phyloP scores from a whole-genome alignment of 2,113 vertebrate species.

The Tupaia chinensis region DNA sequence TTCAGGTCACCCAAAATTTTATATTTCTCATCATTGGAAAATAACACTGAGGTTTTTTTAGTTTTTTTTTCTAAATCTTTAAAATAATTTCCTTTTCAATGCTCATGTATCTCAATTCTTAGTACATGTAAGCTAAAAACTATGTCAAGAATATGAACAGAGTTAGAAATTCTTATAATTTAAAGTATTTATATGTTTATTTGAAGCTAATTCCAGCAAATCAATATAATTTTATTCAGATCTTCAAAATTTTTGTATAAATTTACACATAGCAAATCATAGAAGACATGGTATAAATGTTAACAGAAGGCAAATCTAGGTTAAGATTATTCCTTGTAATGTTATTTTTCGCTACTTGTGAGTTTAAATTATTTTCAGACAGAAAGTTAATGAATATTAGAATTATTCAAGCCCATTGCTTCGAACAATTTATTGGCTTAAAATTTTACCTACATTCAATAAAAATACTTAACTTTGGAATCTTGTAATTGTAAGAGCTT shows the following conservation, averaged over 20 bases:
- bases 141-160: background rate
- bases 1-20: background rate
- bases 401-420: background rate
- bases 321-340: background rate
- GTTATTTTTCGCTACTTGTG: background rate
- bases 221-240: background rate
- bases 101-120: background rate
- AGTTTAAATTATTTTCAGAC: background rate
- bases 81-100: background rate
- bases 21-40: background rate
- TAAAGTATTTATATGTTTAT: background rate
- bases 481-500: background rate
- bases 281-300: background rate
- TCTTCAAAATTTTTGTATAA: background rate
- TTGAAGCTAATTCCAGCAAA: background rate
- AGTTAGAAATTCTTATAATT: background rate
- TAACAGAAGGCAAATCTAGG: background rate
- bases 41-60: background rate
- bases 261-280: background rate
- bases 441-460: background rate
- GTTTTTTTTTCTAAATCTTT: background rate
- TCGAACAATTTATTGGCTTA: background rate
- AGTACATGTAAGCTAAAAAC: background rate
- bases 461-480: background rate
- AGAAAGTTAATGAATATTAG: background rate